Evolutionary conservation across 2,113 vertebrate species (phyloP), one percentile per base, ranked within the genome.

Genomic region (Albula goreensis): DNA sequence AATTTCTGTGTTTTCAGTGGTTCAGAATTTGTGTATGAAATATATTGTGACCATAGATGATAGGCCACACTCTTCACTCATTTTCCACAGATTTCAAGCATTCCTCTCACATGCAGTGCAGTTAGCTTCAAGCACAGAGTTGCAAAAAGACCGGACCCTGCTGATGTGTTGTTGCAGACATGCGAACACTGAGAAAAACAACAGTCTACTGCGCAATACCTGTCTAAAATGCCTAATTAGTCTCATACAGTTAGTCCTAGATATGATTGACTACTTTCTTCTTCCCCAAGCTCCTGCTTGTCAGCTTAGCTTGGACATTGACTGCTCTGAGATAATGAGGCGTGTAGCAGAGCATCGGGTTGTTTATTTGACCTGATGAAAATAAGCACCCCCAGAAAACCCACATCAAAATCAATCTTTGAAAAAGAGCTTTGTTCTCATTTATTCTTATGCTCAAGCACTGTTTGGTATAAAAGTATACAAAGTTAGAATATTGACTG

Each of bases 271-370:
- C 74, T 78, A 80, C 15, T 78, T 78, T 74, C 49, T 74, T 74
- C 41, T 51, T 60, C 50, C 22, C 2, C 22, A 70, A 70, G 63
- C n/a, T 70, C 63, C 74, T 41, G 83, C 50, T 48, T 85, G 77
- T 85, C 12, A 52, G 74, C 52, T 85, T 51, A 78, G 53, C 78
- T 57, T 80, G 52, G 48, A 31, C 77, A 85, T 85, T 78, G 84
- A 53, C 84, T 57, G 49, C 52, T 22, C 8, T 22, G 25, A 86
- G 81, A 83, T 82, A 86, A 86, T 77, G 70, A 83, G 66, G n/a
- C 83, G 70, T 86, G 50, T 81, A 41, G 52, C 66, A 82, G 80
- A 86, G 60, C 60, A 53, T 82, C 80, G 57, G 57, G n/a, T 74
- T 86, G 50, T 83, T 66, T 41, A 41, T 82, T 83, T 31, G 51